Evolutionary conservation across 92 coral and sea anemone species (phyloP).

Genomic region (Siderastrea radians): DNA sequence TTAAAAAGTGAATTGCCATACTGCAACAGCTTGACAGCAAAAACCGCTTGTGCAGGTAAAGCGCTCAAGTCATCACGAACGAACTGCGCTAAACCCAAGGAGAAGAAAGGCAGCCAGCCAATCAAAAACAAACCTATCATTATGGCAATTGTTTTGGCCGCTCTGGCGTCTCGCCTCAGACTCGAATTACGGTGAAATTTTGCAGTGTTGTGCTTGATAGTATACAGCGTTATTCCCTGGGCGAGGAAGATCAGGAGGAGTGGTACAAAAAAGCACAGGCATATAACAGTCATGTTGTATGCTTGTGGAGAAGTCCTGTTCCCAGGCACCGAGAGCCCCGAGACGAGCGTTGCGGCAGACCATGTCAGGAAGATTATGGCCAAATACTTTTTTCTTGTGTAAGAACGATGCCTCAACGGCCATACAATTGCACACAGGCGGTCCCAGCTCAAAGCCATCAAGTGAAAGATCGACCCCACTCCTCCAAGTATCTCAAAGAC

Average conservation of each 20-base stretch:
- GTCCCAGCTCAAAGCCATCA: conserved; percentile 88
- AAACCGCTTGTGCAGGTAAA: conserved; percentile 64
- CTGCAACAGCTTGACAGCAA: conserved; percentile 74
- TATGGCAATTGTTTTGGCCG: conserved; percentile 76
- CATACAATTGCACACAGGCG: conserved; percentile 84
- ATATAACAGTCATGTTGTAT: conserved; percentile 78
- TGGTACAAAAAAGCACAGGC: conserved; percentile 78
- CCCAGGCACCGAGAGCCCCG: conserved; percentile 74
- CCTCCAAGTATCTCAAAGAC: conserved; percentile 86
- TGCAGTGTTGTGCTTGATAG: conserved; percentile 55
- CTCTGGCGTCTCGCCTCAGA: conserved; percentile 71
- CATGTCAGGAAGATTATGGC: conserved; percentile 67
- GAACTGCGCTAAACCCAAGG: conserved; percentile 51
- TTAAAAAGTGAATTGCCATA: conserved; percentile 80
- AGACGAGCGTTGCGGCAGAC: conserved; percentile 66
- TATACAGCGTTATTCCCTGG: conserved; percentile 67
- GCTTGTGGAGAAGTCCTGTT: conserved; percentile 50
- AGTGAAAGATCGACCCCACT: conserved; percentile 82
- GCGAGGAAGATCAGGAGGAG: conserved; percentile 67
- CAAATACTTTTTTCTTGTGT: conserved; percentile 70
- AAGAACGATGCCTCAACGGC: conserved; percentile 83
- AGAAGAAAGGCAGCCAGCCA: conserved; percentile 87
- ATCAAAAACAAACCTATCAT: conserved; percentile 77
- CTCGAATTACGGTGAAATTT: conserved; percentile 42
- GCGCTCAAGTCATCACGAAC: conserved; percentile 3